Percentiles rank a stretch among this genome's conserved stretches.
Conservation (phyloP, 2,888 invertebrate genomes). For the Heliconius aoede region DNA sequence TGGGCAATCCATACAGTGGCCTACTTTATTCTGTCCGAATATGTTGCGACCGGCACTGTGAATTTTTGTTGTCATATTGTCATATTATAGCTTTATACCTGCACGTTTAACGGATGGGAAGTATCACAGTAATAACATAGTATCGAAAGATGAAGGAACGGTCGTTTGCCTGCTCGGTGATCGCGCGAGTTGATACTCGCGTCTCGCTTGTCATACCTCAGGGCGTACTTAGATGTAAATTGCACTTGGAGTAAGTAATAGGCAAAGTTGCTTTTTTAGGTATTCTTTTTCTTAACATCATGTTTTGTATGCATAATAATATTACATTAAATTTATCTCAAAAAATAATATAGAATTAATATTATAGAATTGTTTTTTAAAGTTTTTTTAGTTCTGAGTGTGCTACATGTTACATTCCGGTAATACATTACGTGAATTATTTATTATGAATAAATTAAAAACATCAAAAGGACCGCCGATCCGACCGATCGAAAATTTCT, state of each 20-base stretch:
- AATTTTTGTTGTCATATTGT: neutral
- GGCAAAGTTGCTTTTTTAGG: neutral
- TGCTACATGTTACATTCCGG: neutral
- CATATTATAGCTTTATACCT: neutral
- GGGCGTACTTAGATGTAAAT: conserved; percentile 41
- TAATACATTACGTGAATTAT: neutral
- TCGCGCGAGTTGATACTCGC: conserved; percentile 42
- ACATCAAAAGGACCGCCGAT: neutral
- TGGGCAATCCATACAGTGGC: conserved; percentile 29
- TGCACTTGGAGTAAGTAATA: conserved; percentile 15
- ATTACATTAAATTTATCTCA: neutral
- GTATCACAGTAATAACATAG: conserved; percentile 25
- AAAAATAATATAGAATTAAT: too few species aligned
- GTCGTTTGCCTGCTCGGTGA: conserved; percentile 41
- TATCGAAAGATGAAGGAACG: conserved; percentile 37
- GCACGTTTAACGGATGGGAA: conserved; percentile 26
- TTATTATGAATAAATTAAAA: neutral
- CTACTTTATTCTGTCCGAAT: conserved; percentile 26
- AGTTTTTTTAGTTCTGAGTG: too few species aligned
- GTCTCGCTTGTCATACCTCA: conserved; percentile 42
- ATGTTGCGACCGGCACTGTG: neutral
- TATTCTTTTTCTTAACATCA: neutral
- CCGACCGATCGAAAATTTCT: neutral
- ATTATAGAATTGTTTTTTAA: too few species aligned
- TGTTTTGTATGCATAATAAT: neutral